Evolutionary conservation across 1,140 invertebrate genomes (phyloP), one percentile per base, ranked within the genome.

Genomic region (Leptinotarsa lineolata): DNA sequence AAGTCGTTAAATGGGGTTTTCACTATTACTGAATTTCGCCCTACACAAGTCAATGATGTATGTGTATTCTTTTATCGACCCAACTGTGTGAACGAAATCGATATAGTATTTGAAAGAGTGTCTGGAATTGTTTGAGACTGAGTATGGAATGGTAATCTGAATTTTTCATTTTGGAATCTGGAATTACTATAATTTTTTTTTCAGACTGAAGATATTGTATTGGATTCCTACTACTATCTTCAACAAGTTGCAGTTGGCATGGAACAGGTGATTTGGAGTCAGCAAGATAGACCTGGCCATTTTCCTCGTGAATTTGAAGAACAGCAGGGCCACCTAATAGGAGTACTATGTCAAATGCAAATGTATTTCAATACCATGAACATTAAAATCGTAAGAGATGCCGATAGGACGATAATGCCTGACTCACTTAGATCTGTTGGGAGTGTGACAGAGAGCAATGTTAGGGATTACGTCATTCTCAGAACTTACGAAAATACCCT

Each of bases 221-320:
- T 87, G 16, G 82, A 88, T 63, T 84, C 86, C 8, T 92, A 91
- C 81, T 84, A 88, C 72, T 86, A 88, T 76, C 86, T 92, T 80
- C 91, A 92, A 80, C 89, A 84, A 79, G 88, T 88, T 74, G 90
- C 90, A 1, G 90, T 92, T 0, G 91, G 88, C 24, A 76, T 92
- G 59, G 91, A 92, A 74, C 90, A 91, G 81, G 86, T 91, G 13
- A 86, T 88, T n/a, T 85, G 87, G 81, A 91, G 92, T 74, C 89
- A 91, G 72, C 84, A 88, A 6, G 83, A 88, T 21, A 79, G 88
- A 72, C 76, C 81, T 8, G 84, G 83, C 4, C 75, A 83, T 18
- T 91, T 89, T 81, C 78, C 84, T 66, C 81, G 86, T 8, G 78
- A 88, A 58, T 92, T 91, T 81, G 85, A 85, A 44, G 85, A 87